These are phyloP conservation scores for Melanchra persicariae DNA, from an alignment of 2,888 invertebrate species.

Conservation along the genomic window DNA sequence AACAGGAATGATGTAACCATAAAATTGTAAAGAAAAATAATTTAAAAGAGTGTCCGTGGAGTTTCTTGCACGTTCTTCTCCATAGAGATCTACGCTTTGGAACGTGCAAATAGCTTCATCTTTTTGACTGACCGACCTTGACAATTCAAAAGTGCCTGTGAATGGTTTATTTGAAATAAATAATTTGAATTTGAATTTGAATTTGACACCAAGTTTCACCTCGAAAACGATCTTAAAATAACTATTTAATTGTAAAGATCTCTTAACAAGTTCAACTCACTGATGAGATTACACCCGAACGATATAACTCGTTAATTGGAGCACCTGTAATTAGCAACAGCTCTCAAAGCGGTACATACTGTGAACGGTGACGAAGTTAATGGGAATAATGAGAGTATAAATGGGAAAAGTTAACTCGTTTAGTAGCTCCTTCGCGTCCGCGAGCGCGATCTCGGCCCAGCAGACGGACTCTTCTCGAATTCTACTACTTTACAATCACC, in stretches of 20 bases:
- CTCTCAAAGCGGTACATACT: constrained; percentile 83
- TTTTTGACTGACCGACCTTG: too few species aligned
- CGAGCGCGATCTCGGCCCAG: constrained; percentile 71
- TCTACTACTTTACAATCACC: constrained; percentile 83
- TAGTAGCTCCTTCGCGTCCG: constrained; percentile 78
- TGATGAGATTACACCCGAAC: constrained; percentile 76
- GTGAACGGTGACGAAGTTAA: constrained; percentile 82
- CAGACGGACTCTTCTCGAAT: constrained; percentile 73
- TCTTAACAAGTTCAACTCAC: constrained; percentile 71
- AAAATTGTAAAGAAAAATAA: too few species aligned
- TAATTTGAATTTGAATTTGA: too few species aligned
- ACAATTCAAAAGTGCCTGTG: too few species aligned
- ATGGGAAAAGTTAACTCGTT: constrained; percentile 89
- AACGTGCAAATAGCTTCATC: too few species aligned
- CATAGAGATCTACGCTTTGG: too few species aligned
- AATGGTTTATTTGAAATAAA: too few species aligned
- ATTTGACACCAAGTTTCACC: constrained; percentile 38
- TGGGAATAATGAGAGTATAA: constrained; percentile 87
- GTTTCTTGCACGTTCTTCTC: too few species aligned
- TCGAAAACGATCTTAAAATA: constrained; percentile 47
- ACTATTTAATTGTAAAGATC: constrained; percentile 64
- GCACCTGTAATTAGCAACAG: constrained; percentile 83
- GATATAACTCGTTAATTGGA: constrained; percentile 83
- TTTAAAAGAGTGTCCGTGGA: too few species aligned
- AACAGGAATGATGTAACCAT: too few species aligned